Conservation (phyloP, 2,113 vertebrate species). For the Cavia porcellus region DNA sequence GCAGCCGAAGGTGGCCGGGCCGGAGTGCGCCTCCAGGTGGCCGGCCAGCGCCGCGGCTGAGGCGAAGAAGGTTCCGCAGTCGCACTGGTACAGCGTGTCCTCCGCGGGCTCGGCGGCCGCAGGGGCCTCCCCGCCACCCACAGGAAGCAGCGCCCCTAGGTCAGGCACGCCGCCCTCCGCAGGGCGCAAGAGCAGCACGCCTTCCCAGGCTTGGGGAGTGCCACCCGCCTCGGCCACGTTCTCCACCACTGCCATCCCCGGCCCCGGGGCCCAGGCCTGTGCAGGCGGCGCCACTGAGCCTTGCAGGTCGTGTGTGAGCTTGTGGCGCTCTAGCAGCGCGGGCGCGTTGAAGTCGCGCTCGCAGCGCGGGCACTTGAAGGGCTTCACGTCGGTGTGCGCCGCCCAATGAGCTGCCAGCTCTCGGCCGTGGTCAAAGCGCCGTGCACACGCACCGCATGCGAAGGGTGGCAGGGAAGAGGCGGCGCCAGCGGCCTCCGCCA, state of each 20-base stretch:
- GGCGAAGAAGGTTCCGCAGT: constrained; percentile 86
- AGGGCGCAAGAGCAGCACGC: constrained; percentile 12
- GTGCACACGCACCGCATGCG: constrained; percentile 79
- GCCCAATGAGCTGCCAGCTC: constrained; percentile 84
- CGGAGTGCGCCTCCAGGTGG: constrained; percentile 83
- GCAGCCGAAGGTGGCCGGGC: constrained; percentile 87
- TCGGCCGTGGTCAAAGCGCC: constrained; percentile 79
- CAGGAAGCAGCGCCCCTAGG: not conserved
- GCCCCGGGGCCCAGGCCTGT: constrained; percentile 73
- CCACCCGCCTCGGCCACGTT: not conserved
- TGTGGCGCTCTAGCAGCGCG: constrained; percentile 93
- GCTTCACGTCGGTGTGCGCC: constrained; percentile 83
- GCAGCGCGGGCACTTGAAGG: constrained; percentile 85
- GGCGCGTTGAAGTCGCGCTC: constrained; percentile 93
- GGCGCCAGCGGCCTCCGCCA: constrained; percentile 8
- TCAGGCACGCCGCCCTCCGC: not conserved
- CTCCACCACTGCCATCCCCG: not conserved
- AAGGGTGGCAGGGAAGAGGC: constrained; percentile 72
- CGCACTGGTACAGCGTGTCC: constrained; percentile 85
- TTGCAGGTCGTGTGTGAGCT: constrained; percentile 94
- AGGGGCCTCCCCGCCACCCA: not conserved
- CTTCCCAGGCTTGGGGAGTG: constrained; percentile 5
- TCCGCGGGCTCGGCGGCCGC: constrained; percentile 53
- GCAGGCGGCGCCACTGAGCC: constrained; percentile 78
- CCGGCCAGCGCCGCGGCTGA: constrained; percentile 77